A percentile compares a stretch with the other conserved stretches of the same genome.
These are phyloP conservation scores for Oreochromis grahami DNA, from an alignment of 2,797 vertebrate species.

Conservation along the genomic window DNA sequence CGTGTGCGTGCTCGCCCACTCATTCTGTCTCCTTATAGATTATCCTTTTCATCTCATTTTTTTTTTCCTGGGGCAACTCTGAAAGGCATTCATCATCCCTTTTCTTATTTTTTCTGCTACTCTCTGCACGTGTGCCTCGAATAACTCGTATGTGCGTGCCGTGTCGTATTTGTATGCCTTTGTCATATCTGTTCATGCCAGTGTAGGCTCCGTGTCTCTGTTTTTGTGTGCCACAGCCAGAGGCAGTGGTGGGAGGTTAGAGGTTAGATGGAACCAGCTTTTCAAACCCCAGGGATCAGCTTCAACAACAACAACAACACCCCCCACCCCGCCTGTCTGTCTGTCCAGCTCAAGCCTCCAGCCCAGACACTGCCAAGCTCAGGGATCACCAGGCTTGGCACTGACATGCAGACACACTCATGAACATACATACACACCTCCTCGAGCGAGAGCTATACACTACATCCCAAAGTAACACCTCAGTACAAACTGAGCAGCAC, in stretches of 20 bases:
- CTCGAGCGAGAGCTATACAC: constrained; percentile 12
- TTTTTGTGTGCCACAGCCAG: constrained; percentile 1
- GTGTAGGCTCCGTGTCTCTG: neutral
- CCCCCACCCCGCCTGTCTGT: neutral
- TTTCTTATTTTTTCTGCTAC: neutral
- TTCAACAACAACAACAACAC: constrained; percentile 17
- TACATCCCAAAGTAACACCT: constrained; percentile 18
- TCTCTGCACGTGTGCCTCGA: neutral
- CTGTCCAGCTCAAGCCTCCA: constrained; percentile 15
- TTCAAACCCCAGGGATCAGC: constrained; percentile 25
- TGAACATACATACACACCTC: neutral
- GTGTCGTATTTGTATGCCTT: neutral
- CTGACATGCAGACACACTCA: neutral
- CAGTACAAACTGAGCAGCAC: neutral
- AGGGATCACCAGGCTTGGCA: constrained; percentile 22
- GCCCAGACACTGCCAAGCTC: constrained; percentile 20
- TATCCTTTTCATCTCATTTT: neutral
- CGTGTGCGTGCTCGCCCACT: neutral
- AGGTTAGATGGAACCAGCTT: constrained; percentile 22
- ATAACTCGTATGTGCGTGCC: neutral
- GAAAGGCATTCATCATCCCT: neutral
- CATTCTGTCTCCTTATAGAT: neutral
- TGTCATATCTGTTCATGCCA: neutral
- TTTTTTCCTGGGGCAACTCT: neutral
- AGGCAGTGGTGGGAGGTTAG: constrained; percentile 13